Evolutionary conservation across 2,113 vertebrate genomes (phyloP).

Genomic region (Sialia sialis): DNA sequence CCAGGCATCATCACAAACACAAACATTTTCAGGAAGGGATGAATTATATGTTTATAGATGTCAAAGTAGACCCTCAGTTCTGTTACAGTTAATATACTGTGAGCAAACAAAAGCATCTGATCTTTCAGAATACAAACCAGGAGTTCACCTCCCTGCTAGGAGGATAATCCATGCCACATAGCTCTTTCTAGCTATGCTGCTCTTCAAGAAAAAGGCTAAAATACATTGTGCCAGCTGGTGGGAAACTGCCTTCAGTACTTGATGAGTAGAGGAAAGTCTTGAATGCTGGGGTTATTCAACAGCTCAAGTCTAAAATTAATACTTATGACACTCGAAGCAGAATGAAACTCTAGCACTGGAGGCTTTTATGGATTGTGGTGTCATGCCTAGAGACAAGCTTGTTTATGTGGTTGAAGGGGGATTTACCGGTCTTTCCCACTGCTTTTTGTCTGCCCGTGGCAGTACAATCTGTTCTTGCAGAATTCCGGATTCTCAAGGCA

Average conservation of each 20-base stretch:
- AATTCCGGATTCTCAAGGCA: not conserved
- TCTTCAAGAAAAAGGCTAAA: slow-evolving; percentile 1
- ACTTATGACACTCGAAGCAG: not conserved
- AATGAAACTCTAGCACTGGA: not conserved
- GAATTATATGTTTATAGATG: not conserved
- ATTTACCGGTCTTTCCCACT: slow-evolving; percentile 9
- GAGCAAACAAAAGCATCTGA: not conserved
- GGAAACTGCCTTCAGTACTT: not conserved
- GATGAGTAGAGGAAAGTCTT: not conserved
- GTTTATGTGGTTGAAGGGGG: slow-evolving; percentile 11
- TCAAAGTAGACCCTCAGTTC: not conserved
- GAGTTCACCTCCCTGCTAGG: not conserved
- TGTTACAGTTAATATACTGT: not conserved
- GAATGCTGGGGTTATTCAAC: not conserved
- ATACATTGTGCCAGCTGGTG: not conserved
- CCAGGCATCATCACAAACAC: not conserved
- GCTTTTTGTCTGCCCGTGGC: not conserved
- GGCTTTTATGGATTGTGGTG: not conserved
- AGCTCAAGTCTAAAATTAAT: slow-evolving; percentile 37
- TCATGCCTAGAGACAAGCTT: slow-evolving; percentile 39
- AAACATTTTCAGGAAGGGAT: not conserved
- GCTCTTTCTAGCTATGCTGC: not conserved
- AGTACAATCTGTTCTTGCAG: slow-evolving; percentile 13
- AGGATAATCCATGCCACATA: not conserved
- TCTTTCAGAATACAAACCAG: not conserved